phyloP scores from a whole-genome alignment of 2,797 vertebrate species.

The Urocyon cinereoargenteus region DNA sequence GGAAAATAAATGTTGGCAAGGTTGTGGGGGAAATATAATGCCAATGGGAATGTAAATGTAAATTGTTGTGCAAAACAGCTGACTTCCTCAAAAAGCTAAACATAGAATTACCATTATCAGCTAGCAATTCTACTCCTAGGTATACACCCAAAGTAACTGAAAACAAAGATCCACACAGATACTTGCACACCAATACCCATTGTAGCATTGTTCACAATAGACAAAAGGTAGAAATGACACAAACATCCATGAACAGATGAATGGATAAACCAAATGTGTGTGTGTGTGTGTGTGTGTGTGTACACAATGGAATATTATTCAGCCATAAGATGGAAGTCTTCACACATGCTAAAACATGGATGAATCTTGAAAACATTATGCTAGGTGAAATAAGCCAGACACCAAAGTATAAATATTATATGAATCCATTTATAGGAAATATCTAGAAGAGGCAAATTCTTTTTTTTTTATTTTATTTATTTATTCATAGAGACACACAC shows the following conservation, averaged over 20 bases:
- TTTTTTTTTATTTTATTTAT: too few species aligned
- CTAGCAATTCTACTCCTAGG: background rate
- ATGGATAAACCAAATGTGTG: background rate
- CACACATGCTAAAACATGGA: background rate
- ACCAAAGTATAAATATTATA: background rate
- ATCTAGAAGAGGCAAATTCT: too few species aligned
- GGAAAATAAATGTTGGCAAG: too few species aligned
- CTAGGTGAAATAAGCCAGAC: background rate
- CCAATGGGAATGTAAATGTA: background rate
- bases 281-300: too few species aligned
- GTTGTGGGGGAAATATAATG: background rate
- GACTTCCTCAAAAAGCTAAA: background rate
- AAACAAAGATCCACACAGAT: background rate
- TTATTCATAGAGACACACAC: too few species aligned
- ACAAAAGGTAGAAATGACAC: background rate
- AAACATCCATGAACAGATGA: background rate
- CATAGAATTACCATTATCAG: background rate
- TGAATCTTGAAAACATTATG: background rate
- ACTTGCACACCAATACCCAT: background rate
- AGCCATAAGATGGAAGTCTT: background rate
- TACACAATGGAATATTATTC: background rate
- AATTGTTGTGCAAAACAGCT: background rate
- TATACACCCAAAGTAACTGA: background rate
- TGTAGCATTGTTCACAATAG: background rate
- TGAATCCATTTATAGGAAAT: too few species aligned